A percentile compares a stretch with the other conserved stretches of the same genome.
Evolutionary conservation across 1,140 invertebrate species (phyloP).

Genomic region (Coptotermes formosanus): DNA sequence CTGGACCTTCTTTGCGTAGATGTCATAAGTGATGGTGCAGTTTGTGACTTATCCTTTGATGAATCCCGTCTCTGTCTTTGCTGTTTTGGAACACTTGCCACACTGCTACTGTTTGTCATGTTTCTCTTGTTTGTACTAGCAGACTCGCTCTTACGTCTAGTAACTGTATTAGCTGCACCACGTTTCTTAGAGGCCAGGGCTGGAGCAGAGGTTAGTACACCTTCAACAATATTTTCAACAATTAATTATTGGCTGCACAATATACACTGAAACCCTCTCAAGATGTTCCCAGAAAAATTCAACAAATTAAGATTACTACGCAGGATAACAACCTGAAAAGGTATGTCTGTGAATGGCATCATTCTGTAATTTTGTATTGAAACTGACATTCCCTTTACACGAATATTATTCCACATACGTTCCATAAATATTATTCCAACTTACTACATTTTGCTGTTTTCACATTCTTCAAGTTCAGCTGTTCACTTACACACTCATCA

Average conservation of each 20-base stretch:
- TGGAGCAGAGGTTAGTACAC: conserved; percentile 19
- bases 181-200: neutral
- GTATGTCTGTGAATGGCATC: too few relatives aligned
- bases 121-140: conserved; percentile 3
- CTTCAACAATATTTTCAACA: conserved; percentile 22
- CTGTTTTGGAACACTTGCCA: neutral
- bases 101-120: neutral
- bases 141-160: conserved; percentile 1
- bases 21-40: neutral
- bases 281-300: too few relatives aligned
- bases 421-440: too few relatives aligned
- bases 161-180: neutral
- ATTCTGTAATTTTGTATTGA: too few relatives aligned
- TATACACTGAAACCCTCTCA: too few relatives aligned
- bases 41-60: neutral
- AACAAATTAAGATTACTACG: too few relatives aligned
- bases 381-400: too few relatives aligned
- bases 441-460: too few relatives aligned
- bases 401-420: too few relatives aligned
- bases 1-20: neutral
- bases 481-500: too few relatives aligned
- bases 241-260: neutral
- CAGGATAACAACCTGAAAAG: too few relatives aligned
- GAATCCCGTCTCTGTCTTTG: conserved; percentile 29
- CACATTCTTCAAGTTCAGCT: too few relatives aligned